Conservation (phyloP, 1,140 invertebrate genomes). For the Ptiloglossa arizonensis region DNA sequence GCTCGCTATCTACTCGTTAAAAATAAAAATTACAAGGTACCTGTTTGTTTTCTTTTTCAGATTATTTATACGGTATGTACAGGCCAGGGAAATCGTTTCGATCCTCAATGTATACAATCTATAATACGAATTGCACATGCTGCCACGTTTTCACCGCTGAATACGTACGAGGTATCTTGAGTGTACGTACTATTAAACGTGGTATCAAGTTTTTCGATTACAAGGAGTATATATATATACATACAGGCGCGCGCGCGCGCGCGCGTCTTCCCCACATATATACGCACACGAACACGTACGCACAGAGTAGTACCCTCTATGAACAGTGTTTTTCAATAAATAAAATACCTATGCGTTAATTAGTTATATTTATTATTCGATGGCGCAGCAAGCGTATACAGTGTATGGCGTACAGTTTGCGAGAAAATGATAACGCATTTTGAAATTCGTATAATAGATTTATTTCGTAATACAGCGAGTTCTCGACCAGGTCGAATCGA, state of each 20-base stretch:
- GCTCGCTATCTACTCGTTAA: constrained; percentile 17
- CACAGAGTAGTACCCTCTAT: not conserved
- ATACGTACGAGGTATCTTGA: not conserved
- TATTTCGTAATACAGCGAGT: no score
- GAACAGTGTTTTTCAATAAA: constrained; percentile 6
- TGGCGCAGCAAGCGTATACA: no score
- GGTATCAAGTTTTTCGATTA: not conserved
- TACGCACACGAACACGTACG: no score
- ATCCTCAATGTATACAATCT: not conserved
- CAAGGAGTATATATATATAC: not conserved
- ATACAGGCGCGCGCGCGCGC: no score
- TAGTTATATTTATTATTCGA: not conserved
- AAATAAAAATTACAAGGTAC: constrained; percentile 27
- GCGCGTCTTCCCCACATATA: no score
- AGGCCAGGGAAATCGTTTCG: not conserved
- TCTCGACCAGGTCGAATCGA: no score
- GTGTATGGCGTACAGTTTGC: no score
- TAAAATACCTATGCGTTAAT: not conserved
- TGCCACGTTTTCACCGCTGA: not conserved
- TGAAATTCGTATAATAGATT: no score
- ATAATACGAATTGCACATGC: constrained; percentile 6
- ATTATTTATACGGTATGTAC: constrained; percentile 36
- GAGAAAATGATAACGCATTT: no score
- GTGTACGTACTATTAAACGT: not conserved
- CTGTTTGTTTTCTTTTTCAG: not conserved